These are phyloP conservation scores for Melanostoma mellinum DNA, from an alignment of 2,888 invertebrate species.

Conservation along the genomic window DNA sequence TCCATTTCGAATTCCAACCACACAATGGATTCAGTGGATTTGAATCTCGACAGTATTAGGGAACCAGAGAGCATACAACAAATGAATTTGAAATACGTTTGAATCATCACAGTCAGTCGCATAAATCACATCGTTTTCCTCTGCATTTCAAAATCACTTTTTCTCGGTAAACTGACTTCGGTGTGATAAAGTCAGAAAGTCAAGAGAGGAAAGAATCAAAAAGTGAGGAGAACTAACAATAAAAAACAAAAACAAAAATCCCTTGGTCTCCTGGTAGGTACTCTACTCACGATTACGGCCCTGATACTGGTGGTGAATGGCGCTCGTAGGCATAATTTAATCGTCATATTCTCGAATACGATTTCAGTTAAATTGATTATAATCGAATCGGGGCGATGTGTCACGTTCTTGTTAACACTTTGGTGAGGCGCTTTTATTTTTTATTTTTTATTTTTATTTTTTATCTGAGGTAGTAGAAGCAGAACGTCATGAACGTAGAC, in stretches of 20 bases:
- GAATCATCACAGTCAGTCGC: slow-evolving; percentile 1
- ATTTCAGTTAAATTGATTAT: slow-evolving; percentile 68
- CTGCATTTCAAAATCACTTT: not conserved
- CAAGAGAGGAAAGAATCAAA: not conserved
- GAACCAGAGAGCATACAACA: not conserved
- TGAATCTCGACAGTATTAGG: slow-evolving; percentile 8
- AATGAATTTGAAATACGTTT: not conserved
- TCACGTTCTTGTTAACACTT: slow-evolving; percentile 68
- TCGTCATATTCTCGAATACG: slow-evolving; percentile 67
- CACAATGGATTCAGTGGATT: slow-evolving; percentile 33
- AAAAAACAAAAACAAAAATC: slow-evolving; percentile 9
- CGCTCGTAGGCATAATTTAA: slow-evolving; percentile 62
- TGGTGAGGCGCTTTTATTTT: not conserved
- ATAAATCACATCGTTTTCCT: not conserved
- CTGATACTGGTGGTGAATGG: slow-evolving; percentile 9
- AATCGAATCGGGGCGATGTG: slow-evolving; percentile 67
- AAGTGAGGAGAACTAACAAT: not conserved
- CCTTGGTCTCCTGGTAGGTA: not conserved
- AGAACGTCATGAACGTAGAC: slow-evolving; percentile 3
- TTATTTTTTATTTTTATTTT: slow-evolving; percentile 10
- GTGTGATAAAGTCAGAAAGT: slow-evolving; percentile 2
- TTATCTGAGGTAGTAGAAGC: not conserved
- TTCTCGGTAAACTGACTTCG: not conserved
- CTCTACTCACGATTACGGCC: slow-evolving; percentile 7
- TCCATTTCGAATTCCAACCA: slow-evolving; percentile 22